Evolutionary conservation across 2,888 invertebrate species (phyloP).

Genomic region (Sarcophaga subvicina): DNA sequence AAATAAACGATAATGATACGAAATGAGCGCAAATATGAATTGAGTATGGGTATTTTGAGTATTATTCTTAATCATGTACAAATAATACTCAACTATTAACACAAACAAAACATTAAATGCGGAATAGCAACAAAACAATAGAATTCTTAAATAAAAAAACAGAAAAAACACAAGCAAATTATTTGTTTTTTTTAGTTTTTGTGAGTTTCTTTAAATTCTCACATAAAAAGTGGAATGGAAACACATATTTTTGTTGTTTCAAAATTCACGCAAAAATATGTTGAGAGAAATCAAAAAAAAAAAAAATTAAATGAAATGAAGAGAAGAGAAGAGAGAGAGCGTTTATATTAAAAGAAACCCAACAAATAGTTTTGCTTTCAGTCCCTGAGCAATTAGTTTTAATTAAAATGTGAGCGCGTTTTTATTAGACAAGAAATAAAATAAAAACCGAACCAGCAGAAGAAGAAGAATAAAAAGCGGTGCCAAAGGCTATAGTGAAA

Average conservation of each 20-base stretch:
- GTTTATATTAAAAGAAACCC: background rate
- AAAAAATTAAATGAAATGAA: background rate
- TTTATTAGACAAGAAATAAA: slow-evolving; percentile 26
- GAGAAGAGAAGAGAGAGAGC: background rate
- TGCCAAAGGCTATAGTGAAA: background rate
- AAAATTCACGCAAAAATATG: background rate
- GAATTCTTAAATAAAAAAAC: background rate
- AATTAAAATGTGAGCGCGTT: slow-evolving; percentile 58
- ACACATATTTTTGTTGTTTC: background rate
- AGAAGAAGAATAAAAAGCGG: background rate
- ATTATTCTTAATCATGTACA: background rate
- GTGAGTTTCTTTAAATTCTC: background rate
- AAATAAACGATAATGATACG: background rate
- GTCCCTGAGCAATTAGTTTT: slow-evolving; percentile 61
- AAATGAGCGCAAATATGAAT: background rate
- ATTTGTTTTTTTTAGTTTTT: background rate
- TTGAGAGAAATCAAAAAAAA: background rate
- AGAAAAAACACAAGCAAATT: background rate
- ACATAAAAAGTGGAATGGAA: background rate
- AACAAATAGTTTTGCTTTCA: slow-evolving; percentile 42
- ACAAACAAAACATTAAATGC: background rate
- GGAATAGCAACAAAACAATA: background rate
- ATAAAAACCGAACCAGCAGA: background rate
- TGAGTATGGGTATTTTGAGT: background rate
- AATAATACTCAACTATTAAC: background rate